Conservation (phyloP, 2,113 vertebrate genomes). For the Bolborhynchus lineola region DNA sequence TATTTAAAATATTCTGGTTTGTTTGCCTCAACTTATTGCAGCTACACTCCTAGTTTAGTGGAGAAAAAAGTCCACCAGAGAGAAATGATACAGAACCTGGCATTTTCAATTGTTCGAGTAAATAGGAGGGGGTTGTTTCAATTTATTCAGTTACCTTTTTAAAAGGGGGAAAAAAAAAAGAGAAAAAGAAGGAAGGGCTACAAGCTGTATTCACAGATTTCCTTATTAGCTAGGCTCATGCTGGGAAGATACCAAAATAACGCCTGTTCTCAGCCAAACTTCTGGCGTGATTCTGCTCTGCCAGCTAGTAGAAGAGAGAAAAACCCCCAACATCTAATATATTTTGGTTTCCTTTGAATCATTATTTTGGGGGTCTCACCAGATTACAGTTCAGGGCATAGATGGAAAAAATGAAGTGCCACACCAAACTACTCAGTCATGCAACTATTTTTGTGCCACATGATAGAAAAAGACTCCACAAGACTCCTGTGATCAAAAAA, state of each 20-base stretch:
- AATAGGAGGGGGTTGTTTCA: not conserved
- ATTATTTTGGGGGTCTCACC: not conserved
- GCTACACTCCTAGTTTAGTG: not conserved
- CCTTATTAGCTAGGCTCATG: not conserved
- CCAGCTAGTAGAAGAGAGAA: not conserved
- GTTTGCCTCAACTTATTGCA: not conserved
- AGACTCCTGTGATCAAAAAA: not conserved
- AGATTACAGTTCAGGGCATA: not conserved
- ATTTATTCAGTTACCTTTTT: not conserved
- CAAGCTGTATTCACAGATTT: not conserved
- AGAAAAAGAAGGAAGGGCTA: not conserved
- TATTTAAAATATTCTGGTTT: not conserved
- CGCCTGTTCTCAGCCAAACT: not conserved
- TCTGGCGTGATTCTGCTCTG: not conserved
- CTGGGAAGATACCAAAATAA: not conserved
- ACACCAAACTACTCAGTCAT: not conserved
- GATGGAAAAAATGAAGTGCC: not conserved
- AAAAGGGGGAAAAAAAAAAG: too few species aligned
- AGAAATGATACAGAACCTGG: not conserved
- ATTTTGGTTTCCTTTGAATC: not conserved
- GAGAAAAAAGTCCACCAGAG: not conserved
- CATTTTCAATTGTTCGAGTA: not conserved
- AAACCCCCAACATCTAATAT: accelerated
- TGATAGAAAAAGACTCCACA: not conserved
- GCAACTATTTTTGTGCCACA: not conserved